A percentile compares a stretch with the other conserved stretches of the same genome.
phyloP scores from a whole-genome alignment of 2,113 vertebrate species.

The Callipepla californica region DNA sequence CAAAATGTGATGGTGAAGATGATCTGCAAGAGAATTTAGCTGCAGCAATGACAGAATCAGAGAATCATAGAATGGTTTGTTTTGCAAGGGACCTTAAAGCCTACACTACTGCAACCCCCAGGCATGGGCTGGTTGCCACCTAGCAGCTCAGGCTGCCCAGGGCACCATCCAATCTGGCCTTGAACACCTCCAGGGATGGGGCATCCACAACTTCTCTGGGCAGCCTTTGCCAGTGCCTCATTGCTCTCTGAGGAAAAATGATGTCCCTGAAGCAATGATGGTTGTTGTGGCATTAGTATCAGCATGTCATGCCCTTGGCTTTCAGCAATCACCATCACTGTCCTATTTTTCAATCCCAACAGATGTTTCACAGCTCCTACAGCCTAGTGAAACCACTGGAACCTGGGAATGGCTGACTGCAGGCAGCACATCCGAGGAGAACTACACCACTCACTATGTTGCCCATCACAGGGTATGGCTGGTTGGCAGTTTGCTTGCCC shows the following conservation, averaged over 20 bases:
- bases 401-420: neutral
- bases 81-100: no score
- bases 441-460: rapidly evolving
- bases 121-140: no score
- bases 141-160: no score
- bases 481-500: neutral
- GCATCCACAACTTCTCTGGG: no score
- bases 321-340: neutral
- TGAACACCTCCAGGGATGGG: no score
- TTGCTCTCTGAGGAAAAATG: no score
- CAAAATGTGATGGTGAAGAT: neutral
- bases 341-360: neutral
- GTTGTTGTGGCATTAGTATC: neutral
- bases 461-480: rapidly evolving
- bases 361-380: neutral
- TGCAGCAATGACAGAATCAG: neutral
- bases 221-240: no score
- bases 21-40: neutral
- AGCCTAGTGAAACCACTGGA: neutral
- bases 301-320: neutral
- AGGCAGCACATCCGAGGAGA: rapidly evolving
- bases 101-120: no score
- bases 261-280: neutral
- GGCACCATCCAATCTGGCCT: no score
- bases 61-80: no score